Evolutionary conservation across 2,113 vertebrate genomes (phyloP).

Genomic region (Struthidea cinerea): DNA sequence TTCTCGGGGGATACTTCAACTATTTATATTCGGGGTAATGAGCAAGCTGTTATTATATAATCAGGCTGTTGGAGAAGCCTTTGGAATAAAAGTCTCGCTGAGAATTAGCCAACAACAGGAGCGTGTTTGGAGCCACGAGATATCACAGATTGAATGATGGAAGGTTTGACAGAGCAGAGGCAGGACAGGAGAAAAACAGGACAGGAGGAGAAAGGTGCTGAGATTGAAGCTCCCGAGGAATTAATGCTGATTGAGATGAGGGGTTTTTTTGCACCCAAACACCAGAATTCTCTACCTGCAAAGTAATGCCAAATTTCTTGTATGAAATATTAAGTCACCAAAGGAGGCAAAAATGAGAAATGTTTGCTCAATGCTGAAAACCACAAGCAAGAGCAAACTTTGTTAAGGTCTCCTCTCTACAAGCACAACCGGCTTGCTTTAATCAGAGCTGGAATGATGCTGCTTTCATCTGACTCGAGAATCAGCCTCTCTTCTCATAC

Average conservation of each 20-base stretch:
- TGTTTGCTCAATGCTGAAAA: background rate
- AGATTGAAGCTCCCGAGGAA: background rate
- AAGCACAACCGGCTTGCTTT: background rate
- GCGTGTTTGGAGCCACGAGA: background rate
- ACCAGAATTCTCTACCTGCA: background rate
- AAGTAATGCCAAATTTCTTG: background rate
- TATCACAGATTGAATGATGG: background rate
- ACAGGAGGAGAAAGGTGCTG: background rate
- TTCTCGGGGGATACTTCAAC: constrained; percentile 64
- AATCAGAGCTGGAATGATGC: constrained; percentile 22
- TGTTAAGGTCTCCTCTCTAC: background rate
- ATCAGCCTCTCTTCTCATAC: background rate
- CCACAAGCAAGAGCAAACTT: background rate
- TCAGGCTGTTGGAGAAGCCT: constrained; percentile 65
- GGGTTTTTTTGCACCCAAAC: background rate
- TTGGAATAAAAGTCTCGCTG: constrained; percentile 40
- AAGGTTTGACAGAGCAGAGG: background rate
- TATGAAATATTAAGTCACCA: background rate
- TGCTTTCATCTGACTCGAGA: constrained; percentile 23
- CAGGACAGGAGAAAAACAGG: background rate
- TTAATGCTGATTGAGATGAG: fast-evolving
- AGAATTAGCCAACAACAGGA: constrained; percentile 24
- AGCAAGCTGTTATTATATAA: constrained; percentile 71
- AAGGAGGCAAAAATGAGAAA: background rate
- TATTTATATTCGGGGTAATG: constrained; percentile 68